Evolutionary conservation across 2,797 vertebrate genomes (phyloP).

Genomic region (Heliangelus exortis): DNA sequence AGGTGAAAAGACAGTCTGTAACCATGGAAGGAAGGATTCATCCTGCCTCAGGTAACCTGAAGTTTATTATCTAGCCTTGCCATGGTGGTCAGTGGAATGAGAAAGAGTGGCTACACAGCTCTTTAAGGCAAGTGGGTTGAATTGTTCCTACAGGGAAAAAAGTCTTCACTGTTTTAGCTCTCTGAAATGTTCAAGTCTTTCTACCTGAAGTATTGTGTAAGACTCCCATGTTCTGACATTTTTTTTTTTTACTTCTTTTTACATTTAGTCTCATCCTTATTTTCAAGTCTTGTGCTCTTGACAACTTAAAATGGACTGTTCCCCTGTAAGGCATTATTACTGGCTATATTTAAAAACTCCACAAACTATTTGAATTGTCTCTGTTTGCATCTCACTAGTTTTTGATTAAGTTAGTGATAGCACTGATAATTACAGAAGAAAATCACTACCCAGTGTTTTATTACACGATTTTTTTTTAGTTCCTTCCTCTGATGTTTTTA

Average conservation of each 20-base stretch:
- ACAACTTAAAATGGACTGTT: neutral
- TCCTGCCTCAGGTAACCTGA: neutral
- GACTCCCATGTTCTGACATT: neutral
- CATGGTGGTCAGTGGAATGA: neutral
- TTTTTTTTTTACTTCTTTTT: neutral
- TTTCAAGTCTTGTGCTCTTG: neutral
- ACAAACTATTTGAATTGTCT: neutral
- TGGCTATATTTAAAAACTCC: neutral
- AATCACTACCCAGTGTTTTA: neutral
- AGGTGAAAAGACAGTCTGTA: neutral
- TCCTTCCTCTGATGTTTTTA: neutral
- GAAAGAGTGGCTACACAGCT: neutral
- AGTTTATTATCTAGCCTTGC: neutral
- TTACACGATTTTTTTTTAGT: neutral
- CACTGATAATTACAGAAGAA: neutral
- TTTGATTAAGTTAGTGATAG: constrained; percentile 4
- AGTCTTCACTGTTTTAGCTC: neutral
- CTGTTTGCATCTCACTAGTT: constrained; percentile 9
- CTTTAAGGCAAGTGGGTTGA: neutral
- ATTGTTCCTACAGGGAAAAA: neutral
- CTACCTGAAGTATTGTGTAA: neutral
- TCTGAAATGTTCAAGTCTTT: neutral
- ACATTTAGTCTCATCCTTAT: neutral
- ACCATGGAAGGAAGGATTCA: neutral
- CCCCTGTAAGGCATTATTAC: neutral